A percentile compares a stretch with the other conserved stretches of the same genome.
Conservation (phyloP, 2,888 invertebrate species). For the Malachius bipustulatus region DNA sequence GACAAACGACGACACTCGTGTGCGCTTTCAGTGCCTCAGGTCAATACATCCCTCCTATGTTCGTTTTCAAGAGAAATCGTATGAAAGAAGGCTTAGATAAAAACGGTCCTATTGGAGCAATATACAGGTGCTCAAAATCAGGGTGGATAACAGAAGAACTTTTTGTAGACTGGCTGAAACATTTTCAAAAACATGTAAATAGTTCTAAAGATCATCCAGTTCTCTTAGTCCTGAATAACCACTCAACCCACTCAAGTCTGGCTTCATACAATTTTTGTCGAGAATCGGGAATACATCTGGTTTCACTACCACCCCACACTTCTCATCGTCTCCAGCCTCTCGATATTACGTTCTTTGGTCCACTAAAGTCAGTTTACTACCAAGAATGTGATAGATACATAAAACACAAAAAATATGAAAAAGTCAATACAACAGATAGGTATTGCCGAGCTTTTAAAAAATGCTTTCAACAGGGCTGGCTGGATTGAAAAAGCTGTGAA, state of each 20-base stretch:
- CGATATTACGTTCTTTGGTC: slow-evolving; percentile 3
- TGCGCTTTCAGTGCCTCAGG: slow-evolving; percentile 3
- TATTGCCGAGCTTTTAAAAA: neutral
- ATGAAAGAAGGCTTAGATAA: slow-evolving; percentile 1
- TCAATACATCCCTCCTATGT: too few species aligned
- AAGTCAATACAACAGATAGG: neutral
- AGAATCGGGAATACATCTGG: neutral
- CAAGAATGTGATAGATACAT: neutral
- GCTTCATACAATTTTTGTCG: slow-evolving; percentile 2
- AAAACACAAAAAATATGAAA: neutral
- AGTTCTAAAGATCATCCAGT: slow-evolving; percentile 1
- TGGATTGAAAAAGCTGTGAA: neutral
- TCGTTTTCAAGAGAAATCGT: too few species aligned
- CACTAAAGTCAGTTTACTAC: slow-evolving; percentile 1
- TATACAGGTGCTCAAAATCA: neutral
- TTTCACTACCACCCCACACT: neutral
- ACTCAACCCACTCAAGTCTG: slow-evolving; percentile 3
- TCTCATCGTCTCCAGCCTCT: slow-evolving; percentile 2
- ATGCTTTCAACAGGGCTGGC: neutral
- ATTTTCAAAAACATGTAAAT: neutral
- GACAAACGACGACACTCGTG: neutral
- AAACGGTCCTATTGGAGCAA: slow-evolving; percentile 1
- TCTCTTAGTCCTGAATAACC: slow-evolving; percentile 1
- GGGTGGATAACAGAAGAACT: neutral
- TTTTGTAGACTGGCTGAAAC: neutral